Evolutionary conservation across 1,140 invertebrate species (phyloP).

Genomic region (Sitobion miscanthi): DNA sequence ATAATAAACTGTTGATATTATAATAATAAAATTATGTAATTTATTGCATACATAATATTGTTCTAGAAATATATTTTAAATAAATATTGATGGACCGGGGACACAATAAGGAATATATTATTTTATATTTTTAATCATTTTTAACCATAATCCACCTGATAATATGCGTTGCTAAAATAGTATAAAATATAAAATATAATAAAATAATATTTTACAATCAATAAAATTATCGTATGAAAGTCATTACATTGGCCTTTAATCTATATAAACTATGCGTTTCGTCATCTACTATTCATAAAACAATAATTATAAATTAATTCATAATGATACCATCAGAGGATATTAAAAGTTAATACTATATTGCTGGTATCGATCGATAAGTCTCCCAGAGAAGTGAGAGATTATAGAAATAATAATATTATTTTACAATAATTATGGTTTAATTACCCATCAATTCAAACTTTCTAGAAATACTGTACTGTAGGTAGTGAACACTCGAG

Average conservation of each 20-base stretch:
- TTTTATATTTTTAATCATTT: conserved; percentile 12
- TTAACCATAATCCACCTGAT: neutral
- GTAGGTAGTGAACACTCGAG: conserved; percentile 1
- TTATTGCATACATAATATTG: too few relatives aligned
- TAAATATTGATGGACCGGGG: neutral
- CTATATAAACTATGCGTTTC: conserved; percentile 50
- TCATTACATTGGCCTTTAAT: conserved; percentile 47
- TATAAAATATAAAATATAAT: conserved; percentile 32
- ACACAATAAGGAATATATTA: neutral
- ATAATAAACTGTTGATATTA: neutral
- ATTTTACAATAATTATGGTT: conserved; percentile 50
- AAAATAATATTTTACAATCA: neutral
- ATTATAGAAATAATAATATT: conserved; percentile 36
- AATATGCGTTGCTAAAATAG: neutral
- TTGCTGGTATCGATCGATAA: conserved; percentile 39
- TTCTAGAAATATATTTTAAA: too few relatives aligned
- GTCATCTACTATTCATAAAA: conserved; percentile 50
- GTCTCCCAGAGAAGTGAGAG: conserved; percentile 22
- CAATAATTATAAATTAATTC: conserved; percentile 54
- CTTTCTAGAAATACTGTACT: conserved; percentile 27
- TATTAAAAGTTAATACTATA: conserved; percentile 52
- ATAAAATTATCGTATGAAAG: conserved; percentile 45
- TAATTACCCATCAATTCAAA: conserved; percentile 42
- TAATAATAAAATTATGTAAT: too few relatives aligned
- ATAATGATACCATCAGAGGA: conserved; percentile 33